Base-by-base conservation (phyloP, 2,888 invertebrate species). In the Argyresthia albistria region DNA sequence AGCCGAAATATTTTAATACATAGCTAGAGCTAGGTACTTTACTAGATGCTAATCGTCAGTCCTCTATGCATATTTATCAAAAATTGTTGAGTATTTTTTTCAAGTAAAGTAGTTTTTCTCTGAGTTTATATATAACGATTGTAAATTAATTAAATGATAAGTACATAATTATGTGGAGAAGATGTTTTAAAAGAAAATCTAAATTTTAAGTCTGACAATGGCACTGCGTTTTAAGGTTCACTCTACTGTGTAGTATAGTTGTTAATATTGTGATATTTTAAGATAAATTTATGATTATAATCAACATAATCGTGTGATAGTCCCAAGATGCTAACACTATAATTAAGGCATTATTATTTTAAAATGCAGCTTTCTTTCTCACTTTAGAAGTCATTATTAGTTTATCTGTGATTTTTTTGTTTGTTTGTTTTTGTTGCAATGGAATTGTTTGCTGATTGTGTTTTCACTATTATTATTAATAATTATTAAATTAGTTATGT, bases 201-300 rank as follows among this genome's bases (percentile, higher is more conserved):
- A 48, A 39, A 42, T 36, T 25, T 25, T 58, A 59, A 59, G 57
- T 59, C 55, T 57, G 57, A 57, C 43, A 55, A 56, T 53, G 25
- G 58, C 62, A 60, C 59, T 57, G 56, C 55, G 62, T 52, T 54
- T 52, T 46, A 53, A 56, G 62, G 63, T 69, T 68, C 56, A 52
- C 39, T 35, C 12, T 25, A 14, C 10, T 39, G 46, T 56, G 64
- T 70, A 73, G 70, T 59, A 70, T 80, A 80, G 82, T 69, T 78
- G 79, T 80, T 80, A 70, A 76, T 81, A 82, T 75, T 84, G 84
- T 86, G 84, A 84, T 84, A 83, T 81, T 76, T 80, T 79, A 80
- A 78, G 71, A 74, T 77, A 74, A 64, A 70, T 66, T 68, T 72
- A 69, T 63, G 60, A 65, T 58, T 62, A 69, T 63, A 60, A 65